Evolutionary conservation across 2,888 invertebrate genomes (phyloP).

Genomic region (Toxonevra muliebris): DNA sequence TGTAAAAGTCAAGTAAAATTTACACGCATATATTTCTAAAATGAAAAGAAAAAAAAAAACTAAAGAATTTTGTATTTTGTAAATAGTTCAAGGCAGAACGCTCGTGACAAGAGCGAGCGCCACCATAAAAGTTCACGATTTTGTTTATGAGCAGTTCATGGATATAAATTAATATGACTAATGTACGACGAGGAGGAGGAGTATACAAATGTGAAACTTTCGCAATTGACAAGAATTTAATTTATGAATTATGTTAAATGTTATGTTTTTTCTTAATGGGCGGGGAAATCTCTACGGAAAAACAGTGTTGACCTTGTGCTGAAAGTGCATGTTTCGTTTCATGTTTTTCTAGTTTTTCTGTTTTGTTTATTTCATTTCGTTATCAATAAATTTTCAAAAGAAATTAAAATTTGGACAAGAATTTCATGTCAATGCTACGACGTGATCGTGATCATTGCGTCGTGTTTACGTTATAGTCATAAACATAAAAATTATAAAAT

Average conservation of each 20-base stretch:
- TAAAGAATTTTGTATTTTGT: not conserved
- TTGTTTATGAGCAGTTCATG: constrained; percentile 22
- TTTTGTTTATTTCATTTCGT: not conserved
- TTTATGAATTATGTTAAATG: too few species aligned
- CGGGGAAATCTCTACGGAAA: too few species aligned
- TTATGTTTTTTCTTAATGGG: too few species aligned
- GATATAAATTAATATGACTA: not conserved
- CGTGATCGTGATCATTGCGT: not conserved
- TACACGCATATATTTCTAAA: not conserved
- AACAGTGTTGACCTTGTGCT: too few species aligned
- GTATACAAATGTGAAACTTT: too few species aligned
- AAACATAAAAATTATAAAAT: too few species aligned
- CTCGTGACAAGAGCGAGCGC: not conserved
- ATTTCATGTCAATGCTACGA: constrained; percentile 1
- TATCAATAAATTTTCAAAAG: constrained; percentile 17
- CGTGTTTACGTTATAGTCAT: too few species aligned
- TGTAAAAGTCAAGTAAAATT: not conserved
- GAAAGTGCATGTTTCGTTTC: too few species aligned
- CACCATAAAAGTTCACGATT: constrained; percentile 19
- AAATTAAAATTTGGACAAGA: not conserved
- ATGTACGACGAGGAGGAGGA: too few species aligned
- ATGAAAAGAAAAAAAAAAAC: not conserved
- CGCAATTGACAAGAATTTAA: too few species aligned
- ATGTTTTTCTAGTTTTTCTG: too few species aligned
- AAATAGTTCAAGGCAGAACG: constrained; percentile 24